Evolutionary conservation across 2,888 invertebrate genomes (phyloP), one percentile per base, ranked within the genome.

Genomic region (Eristalis arbustorum): DNA sequence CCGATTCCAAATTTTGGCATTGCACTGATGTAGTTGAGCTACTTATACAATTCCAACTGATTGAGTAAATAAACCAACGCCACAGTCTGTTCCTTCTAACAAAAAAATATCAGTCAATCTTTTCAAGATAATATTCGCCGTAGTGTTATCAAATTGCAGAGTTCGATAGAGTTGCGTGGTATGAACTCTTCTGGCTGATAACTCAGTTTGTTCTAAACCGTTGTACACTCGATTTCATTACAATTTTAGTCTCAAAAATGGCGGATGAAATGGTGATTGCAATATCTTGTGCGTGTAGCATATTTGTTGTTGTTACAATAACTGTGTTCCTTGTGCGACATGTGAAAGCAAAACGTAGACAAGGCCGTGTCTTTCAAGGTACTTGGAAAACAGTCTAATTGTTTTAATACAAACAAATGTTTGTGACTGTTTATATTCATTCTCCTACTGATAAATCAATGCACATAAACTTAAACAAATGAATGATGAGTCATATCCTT

Each of bases 311-410:
- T n/a, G 56, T 80, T 13, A 23, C 73, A 11, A 22, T 80, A 63
- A 68, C 61, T 22, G 40, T 67, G 8, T 68, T 28, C 13, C 56
- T 72, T 18, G 62, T 71, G 28, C 57, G 72, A 3, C 13, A 22
- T 2, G 34, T 11, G 3, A 76, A 64, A 18, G 28, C 37, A 10
- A 76, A 62, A 8, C 42, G 8, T 14, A 37, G 28, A 28, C 49
- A 37, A 25, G 80, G 73, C 8, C 80, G 73, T 8, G 73, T 80
- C 31, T 62, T 80, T 22, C 56, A 74, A 80, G 74, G 80, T 80
- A 49, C 18, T 1, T 49, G n/a, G 8, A 49, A 49, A 49, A 18
- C 2, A 0, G n/a, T 49, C 18, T 49, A 2, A 49, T 18, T 18
- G 0, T 49, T 8, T 42, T 1, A 34, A 34, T 34, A 34, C 11